Evolutionary conservation across 23 tunicate species (phyloP).

Genomic region (Trididemnum clinides): DNA sequence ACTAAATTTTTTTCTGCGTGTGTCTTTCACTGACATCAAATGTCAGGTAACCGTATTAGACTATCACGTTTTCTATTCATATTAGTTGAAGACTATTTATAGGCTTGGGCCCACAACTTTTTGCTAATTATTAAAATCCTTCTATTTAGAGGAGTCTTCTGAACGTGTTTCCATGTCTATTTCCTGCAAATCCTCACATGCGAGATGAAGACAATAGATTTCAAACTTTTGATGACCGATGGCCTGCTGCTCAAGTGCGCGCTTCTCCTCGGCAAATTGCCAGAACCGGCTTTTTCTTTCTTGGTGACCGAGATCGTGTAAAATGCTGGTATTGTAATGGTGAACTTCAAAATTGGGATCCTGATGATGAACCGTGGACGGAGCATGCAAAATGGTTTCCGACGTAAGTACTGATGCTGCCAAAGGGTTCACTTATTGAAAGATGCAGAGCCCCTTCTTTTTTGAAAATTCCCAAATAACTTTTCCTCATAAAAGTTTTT

Average conservation of each 20-base stretch:
- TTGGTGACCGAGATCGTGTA: conserved; percentile 65
- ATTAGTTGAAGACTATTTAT: too few relatives aligned
- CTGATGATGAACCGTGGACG: conserved; percentile 79
- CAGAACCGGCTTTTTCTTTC: conserved; percentile 72
- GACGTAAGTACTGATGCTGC: conserved; percentile 59
- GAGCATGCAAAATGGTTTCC: conserved; percentile 93
- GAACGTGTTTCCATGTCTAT: conserved; percentile 54
- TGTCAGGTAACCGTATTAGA: too few relatives aligned
- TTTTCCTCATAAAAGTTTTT: too few relatives aligned
- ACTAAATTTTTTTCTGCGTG: too few relatives aligned
- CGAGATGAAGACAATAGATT: conserved; percentile 40
- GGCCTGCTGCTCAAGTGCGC: conserved; percentile 47
- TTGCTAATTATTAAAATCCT: too few relatives aligned
- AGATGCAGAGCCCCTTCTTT: too few relatives aligned
- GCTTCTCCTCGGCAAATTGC: conserved; percentile 71
- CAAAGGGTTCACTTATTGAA: too few relatives aligned
- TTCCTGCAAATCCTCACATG: conserved; percentile 77
- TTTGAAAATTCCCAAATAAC: too few relatives aligned
- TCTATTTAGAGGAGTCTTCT: conserved; percentile 35
- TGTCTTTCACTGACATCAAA: too few relatives aligned
- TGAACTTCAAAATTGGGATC: conserved; percentile 76
- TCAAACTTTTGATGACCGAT: conserved; percentile 55
- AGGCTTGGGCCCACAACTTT: too few relatives aligned
- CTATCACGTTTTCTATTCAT: too few relatives aligned
- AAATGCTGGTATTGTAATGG: conserved; percentile 81